Evolutionary conservation across 2,888 invertebrate genomes (phyloP).

Genomic region (Bimastos eiseni): DNA sequence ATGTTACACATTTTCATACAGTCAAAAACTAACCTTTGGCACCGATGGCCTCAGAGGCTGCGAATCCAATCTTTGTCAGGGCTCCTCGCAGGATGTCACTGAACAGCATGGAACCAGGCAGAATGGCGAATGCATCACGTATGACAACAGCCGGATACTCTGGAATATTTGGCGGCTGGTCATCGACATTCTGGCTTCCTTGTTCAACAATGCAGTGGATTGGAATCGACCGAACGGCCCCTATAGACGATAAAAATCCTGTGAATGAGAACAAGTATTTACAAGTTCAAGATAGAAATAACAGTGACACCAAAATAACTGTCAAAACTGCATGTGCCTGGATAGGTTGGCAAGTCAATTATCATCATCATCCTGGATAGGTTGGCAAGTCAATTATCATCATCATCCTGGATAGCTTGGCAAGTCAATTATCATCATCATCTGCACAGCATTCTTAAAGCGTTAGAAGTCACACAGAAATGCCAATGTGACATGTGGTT

Average conservation of each 20-base stretch:
- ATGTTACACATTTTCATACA: not conserved
- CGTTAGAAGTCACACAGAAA: no score
- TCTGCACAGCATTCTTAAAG: not conserved
- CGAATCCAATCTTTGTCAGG: conserved; percentile 85
- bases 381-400: not conserved
- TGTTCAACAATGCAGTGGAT: conserved; percentile 92
- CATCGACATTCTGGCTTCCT: not conserved
- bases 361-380: not conserved
- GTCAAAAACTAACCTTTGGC: conserved; percentile 63
- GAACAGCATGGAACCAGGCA: conserved; percentile 86
- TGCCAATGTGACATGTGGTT: no score
- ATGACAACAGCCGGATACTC: conserved; percentile 66
- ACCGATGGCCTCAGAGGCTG: conserved; percentile 64
- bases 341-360: not conserved
- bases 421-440: not conserved
- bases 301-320: not conserved
- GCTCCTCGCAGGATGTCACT: conserved; percentile 87
- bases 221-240: conserved; percentile 74
- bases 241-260: conserved; percentile 66
- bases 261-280: conserved; percentile 66
- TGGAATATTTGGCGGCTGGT: conserved; percentile 10
- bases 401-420: not conserved
- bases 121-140: conserved; percentile 93
- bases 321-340: not conserved
- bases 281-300: not conserved